These are phyloP conservation scores for Gulo gulo DNA, from an alignment of 2,113 vertebrate genomes.

Conservation along the genomic window DNA sequence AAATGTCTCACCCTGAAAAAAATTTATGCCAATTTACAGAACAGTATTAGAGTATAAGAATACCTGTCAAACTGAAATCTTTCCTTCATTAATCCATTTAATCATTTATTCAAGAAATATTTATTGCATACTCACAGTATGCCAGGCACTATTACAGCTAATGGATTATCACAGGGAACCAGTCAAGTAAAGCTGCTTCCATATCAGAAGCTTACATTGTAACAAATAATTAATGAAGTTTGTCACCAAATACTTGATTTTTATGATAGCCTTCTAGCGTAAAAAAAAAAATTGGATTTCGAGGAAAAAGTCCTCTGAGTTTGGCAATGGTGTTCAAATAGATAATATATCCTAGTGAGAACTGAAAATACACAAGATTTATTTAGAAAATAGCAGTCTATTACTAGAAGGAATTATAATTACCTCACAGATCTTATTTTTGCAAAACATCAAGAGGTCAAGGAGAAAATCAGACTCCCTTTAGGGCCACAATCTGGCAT, in stretches of 20 bases:
- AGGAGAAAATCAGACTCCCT: conserved; percentile 23
- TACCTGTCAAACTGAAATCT: neutral
- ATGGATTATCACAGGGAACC: neutral
- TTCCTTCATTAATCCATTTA: neutral
- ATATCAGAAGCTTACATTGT: neutral
- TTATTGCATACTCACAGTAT: neutral
- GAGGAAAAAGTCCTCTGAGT: neutral
- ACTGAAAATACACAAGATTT: conserved; percentile 11
- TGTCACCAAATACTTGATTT: neutral
- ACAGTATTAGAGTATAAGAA: neutral
- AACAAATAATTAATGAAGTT: conserved; percentile 48
- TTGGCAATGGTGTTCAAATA: neutral
- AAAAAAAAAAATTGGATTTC: conserved; percentile 9
- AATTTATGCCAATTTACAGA: neutral
- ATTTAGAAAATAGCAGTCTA: conserved; percentile 25
- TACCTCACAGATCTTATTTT: conserved; percentile 23
- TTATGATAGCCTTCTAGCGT: neutral
- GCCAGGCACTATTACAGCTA: neutral
- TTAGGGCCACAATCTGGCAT: conserved; percentile 4
- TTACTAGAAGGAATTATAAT: conserved; percentile 42
- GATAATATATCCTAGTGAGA: neutral
- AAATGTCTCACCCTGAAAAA: neutral
- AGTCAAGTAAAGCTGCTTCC: neutral
- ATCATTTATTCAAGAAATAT: neutral
- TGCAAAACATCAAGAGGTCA: conserved; percentile 19